Conservation (phyloP, 2,797 vertebrate species). For the Phalanger gymnotis region DNA sequence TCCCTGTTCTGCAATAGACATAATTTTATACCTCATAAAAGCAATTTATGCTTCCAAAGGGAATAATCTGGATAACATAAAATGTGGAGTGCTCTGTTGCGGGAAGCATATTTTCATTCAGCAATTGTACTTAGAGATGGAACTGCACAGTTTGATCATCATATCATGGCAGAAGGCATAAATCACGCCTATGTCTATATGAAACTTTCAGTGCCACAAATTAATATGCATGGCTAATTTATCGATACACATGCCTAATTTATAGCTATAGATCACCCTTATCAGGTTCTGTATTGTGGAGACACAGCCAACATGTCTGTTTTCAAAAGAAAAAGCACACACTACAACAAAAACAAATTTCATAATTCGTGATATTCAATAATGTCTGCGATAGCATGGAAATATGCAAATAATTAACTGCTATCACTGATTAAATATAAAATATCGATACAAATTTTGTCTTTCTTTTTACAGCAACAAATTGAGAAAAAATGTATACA, state of each 20-base stretch:
- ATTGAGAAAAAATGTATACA: constrained; percentile 71
- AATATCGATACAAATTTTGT: constrained; percentile 33
- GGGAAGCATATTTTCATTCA: constrained; percentile 88
- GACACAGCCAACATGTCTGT: constrained; percentile 6
- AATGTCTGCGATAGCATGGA: constrained; percentile 71
- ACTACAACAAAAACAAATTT: constrained; percentile 74
- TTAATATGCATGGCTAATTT: constrained; percentile 86
- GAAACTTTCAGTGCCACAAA: constrained; percentile 83
- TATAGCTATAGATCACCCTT: constrained; percentile 77
- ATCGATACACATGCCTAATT: constrained; percentile 78
- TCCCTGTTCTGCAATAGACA: constrained; percentile 89
- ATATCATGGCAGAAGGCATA: constrained; percentile 83
- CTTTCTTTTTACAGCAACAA: constrained; percentile 62
- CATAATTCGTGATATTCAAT: constrained; percentile 76
- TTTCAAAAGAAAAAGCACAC: constrained; percentile 65
- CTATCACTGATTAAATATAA: constrained; percentile 74
- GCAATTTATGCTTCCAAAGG: constrained; percentile 91
- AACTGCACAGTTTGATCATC: constrained; percentile 86
- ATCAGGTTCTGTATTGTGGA: constrained; percentile 73
- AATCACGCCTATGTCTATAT: constrained; percentile 83
- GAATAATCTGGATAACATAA: constrained; percentile 89
- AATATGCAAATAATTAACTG: constrained; percentile 54
- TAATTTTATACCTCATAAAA: constrained; percentile 92
- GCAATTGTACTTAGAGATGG: constrained; percentile 86
- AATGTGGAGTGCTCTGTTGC: constrained; percentile 86